Conservation (phyloP, 2,797 vertebrate species). For the Podarcis lilfordi region DNA sequence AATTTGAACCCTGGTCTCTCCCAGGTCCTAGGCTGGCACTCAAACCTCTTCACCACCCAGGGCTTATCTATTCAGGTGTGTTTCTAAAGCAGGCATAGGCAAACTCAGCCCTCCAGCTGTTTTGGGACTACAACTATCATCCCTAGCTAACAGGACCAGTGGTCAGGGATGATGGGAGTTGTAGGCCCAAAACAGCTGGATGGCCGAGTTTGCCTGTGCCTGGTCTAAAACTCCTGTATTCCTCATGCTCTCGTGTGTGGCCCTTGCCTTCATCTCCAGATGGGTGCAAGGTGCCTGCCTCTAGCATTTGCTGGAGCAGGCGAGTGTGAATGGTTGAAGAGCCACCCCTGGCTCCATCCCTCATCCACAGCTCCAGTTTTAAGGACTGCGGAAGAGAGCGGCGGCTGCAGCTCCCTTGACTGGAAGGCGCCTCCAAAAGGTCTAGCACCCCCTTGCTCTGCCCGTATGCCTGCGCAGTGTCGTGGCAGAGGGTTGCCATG, state of each 20-base stretch:
- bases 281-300: not conserved
- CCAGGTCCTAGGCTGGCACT: too few species aligned
- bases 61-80: not conserved
- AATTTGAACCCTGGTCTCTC: too few species aligned
- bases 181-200: too few species aligned
- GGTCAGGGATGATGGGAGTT: too few species aligned
- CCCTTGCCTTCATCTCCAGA: not conserved
- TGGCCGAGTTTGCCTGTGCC: too few species aligned
- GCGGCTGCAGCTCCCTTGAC: not conserved
- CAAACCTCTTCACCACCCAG: too few species aligned
- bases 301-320: not conserved
- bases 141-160: too few species aligned
- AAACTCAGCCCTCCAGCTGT: too few species aligned
- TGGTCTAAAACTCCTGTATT: not conserved
- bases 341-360: too few species aligned
- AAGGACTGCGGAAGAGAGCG: not conserved
- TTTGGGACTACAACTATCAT: too few species aligned
- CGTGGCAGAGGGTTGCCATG: not conserved
- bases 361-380: not conserved
- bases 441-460: not conserved
- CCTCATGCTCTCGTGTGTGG: not conserved
- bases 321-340: not conserved
- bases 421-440: not conserved
- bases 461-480: not conserved
- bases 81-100: not conserved